Base-by-base conservation (phyloP, 2,797 vertebrate genomes). In the Liparis tanakae region DNA sequence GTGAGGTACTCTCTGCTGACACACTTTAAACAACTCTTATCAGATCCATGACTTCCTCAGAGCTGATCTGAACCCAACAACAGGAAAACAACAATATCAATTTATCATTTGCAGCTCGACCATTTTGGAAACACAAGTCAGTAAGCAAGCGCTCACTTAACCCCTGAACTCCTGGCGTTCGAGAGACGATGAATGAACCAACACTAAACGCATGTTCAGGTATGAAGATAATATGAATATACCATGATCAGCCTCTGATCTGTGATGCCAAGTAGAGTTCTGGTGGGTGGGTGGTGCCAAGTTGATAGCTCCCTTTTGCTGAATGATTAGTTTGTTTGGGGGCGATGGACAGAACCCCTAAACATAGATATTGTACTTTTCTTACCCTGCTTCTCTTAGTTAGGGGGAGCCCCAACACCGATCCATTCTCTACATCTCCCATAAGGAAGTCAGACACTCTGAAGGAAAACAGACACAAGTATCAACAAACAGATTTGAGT, bases 361-460 rank as follows among this genome's bases (percentile, higher is more conserved):
- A 68, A 67, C 22, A 65, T 18, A 33, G 50, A 34, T 1, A 15
- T 8, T 48, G n/a, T 7, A 25, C 33, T 84, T 65, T 61, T 61
- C 94, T 88, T 95, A 99, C 98, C 94, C 95, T 96, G 92, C 94
- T 97, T 90, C 95, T 96, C 80, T 91, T 95, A 90, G 96, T 97
- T 91, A 96, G 94, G 94, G 96, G 94, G 84, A 96, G 95, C 91
- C 96, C 96, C 93, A 97, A 82, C 92, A 96, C 94, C 43, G 97
- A 96, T 89, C 96, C 96, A 93, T 93, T 98, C 94, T 98, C 96
- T 95, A 98, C 96, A 96, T 99, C 98, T 96, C 97, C 98, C 98
- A 99, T 99, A 96, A 99, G 97, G 96, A 99, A 97, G 92, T 98
- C 97, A 93, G 98, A 99, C 93, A 99, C 96, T 89, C 98, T 99